These are phyloP conservation scores for Tautogolabrus adspersus DNA, from an alignment of 2,113 vertebrate species.

Conservation along the genomic window DNA sequence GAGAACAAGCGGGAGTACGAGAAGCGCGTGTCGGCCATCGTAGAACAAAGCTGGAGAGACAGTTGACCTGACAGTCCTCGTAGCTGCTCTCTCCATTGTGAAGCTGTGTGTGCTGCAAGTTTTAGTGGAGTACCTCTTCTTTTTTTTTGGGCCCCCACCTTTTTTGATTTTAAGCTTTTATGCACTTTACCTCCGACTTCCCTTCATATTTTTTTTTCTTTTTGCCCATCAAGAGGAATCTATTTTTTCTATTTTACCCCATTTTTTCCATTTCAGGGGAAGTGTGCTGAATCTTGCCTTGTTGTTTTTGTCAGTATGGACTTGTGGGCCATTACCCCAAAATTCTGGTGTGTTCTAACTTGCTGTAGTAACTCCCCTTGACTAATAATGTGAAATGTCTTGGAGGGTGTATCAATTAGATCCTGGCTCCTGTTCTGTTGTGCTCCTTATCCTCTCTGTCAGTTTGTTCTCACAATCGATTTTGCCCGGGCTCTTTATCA, in stretches of 20 bases:
- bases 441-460: slow-evolving; percentile 22
- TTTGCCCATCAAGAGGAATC: slow-evolving; percentile 40
- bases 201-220: slow-evolving; percentile 47
- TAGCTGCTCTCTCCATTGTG: slow-evolving; percentile 46
- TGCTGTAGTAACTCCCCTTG: slow-evolving; percentile 51
- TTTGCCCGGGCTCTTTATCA: slow-evolving; percentile 32
- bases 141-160: slow-evolving; percentile 75
- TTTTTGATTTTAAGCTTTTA: slow-evolving; percentile 82
- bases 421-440: slow-evolving; percentile 49
- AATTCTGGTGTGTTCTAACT: slow-evolving; percentile 59
- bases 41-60: slow-evolving; percentile 99
- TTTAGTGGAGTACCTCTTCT: slow-evolving; percentile 71
- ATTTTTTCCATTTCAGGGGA: slow-evolving; percentile 58
- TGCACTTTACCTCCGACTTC: slow-evolving; percentile 83
- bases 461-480: slow-evolving; percentile 48
- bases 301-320: slow-evolving; percentile 62
- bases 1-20: slow-evolving; percentile 99
- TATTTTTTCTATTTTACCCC: slow-evolving; percentile 47
- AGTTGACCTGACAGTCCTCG: slow-evolving; percentile 88
- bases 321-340: slow-evolving; percentile 50
- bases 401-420: slow-evolving; percentile 39
- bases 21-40: slow-evolving; percentile 97
- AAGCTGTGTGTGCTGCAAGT: slow-evolving; percentile 70
- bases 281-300: slow-evolving; percentile 70
- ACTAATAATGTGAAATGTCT: slow-evolving; percentile 50